These are phyloP conservation scores for Ichneumoninae sp. DNA, from an alignment of 2,888 invertebrate species.

Conservation along the genomic window DNA sequence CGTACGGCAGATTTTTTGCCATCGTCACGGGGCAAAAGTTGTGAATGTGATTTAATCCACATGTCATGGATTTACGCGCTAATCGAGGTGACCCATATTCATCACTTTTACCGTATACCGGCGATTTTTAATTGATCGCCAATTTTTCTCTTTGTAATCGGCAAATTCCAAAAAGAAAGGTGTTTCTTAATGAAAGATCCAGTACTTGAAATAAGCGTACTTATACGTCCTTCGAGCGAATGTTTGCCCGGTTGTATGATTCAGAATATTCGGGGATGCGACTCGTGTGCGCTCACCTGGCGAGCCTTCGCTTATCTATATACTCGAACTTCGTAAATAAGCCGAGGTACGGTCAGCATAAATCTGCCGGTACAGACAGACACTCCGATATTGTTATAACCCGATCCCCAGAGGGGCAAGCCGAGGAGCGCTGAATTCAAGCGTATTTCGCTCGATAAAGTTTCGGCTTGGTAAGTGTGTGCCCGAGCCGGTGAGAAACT, in stretches of 20 bases:
- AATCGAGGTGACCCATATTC: too few relatives aligned
- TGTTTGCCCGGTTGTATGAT: not conserved
- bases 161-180: too few relatives aligned
- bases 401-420: constrained; percentile 24
- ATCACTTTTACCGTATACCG: too few relatives aligned
- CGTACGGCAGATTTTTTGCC: not conserved
- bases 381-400: constrained; percentile 54
- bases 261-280: not conserved
- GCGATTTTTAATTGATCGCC: too few relatives aligned
- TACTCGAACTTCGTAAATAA: constrained; percentile 21
- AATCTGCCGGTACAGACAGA: constrained; percentile 8
- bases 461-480: constrained; percentile 65
- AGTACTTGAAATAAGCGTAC: too few relatives aligned
- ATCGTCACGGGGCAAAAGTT: too few relatives aligned
- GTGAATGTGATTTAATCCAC: too few relatives aligned
- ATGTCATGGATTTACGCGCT: not conserved
- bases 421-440: constrained; percentile 1
- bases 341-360: constrained; percentile 20
- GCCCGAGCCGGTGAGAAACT: constrained; percentile 42
- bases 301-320: not conserved
- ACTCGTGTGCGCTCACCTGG: constrained; percentile 37
- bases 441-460: constrained; percentile 69
- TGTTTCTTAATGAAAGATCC: too few relatives aligned
- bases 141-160: not conserved
- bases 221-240: not conserved